Conservation (phyloP, 2,888 invertebrate species). For the Phragmatobia fuliginosa region DNA sequence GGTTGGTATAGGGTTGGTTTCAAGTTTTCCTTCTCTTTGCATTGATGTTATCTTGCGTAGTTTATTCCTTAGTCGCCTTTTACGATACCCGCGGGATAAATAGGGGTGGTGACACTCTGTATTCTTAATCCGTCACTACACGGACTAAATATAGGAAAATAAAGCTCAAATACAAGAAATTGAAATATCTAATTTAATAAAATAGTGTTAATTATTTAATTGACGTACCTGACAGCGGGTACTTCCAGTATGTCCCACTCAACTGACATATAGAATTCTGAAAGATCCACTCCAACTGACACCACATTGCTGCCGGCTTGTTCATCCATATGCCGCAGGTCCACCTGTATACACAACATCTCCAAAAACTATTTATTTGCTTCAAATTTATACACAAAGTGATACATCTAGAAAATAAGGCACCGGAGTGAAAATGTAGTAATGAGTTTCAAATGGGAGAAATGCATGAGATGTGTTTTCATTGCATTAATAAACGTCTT, state of each 20-base stretch:
- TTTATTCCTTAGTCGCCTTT: no score
- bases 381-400: slow-evolving; percentile 19
- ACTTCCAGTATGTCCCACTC: slow-evolving; percentile 99
- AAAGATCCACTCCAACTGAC: slow-evolving; percentile 97
- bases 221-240: slow-evolving; percentile 93
- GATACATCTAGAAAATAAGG: slow-evolving; percentile 31
- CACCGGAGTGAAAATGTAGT: slow-evolving; percentile 45
- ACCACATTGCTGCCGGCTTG: slow-evolving; percentile 95
- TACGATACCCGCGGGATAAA: no score
- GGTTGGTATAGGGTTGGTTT: no score
- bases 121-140: no score
- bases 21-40: no score
- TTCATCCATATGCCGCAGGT: slow-evolving; percentile 96
- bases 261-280: slow-evolving; percentile 99
- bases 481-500: slow-evolving; percentile 32
- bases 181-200: not conserved
- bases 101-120: no score
- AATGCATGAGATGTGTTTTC: slow-evolving; percentile 32
- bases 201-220: not conserved
- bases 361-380: slow-evolving; percentile 52
- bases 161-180: not conserved
- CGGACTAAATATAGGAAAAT: no score
- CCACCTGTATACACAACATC: slow-evolving; percentile 89
- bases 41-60: no score
- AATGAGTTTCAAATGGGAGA: slow-evolving; percentile 33